Percentiles rank a stretch among this genome's conserved stretches.
phyloP scores from a whole-genome alignment of 2,113 vertebrate species.

The Sminthopsis crassicaudata region DNA sequence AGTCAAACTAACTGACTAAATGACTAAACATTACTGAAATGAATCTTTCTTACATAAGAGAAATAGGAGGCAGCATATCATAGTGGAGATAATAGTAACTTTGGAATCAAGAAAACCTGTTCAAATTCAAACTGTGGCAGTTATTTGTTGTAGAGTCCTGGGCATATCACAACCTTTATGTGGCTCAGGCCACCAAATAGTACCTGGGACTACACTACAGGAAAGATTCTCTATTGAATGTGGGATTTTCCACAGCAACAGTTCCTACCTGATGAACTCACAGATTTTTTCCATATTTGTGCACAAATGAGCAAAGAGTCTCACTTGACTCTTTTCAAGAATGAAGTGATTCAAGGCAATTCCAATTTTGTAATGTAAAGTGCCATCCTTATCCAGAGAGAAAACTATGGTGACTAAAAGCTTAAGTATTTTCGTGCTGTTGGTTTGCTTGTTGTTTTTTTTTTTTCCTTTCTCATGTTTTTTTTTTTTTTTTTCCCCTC shows the following conservation, averaged over 20 bases:
- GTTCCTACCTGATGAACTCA: background rate
- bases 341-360: no score
- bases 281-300: background rate
- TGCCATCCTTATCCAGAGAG: no score
- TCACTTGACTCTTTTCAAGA: no score
- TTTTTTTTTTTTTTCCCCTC: no score
- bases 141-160: background rate
- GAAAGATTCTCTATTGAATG: background rate
- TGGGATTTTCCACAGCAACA: background rate
- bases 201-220: background rate
- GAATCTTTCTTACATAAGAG: background rate
- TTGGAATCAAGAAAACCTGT: background rate
- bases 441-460: no score
- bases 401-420: no score
- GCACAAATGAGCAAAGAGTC: background rate
- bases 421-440: no score
- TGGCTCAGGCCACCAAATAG: background rate
- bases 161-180: background rate
- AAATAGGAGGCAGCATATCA: background rate
- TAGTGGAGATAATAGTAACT: background rate
- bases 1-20: background rate
- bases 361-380: no score
- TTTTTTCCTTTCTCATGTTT: no score
- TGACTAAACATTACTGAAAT: background rate
- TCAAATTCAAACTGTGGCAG: background rate